Conservation (phyloP, 1,140 invertebrate species). For the Lepidurus arcticus region DNA sequence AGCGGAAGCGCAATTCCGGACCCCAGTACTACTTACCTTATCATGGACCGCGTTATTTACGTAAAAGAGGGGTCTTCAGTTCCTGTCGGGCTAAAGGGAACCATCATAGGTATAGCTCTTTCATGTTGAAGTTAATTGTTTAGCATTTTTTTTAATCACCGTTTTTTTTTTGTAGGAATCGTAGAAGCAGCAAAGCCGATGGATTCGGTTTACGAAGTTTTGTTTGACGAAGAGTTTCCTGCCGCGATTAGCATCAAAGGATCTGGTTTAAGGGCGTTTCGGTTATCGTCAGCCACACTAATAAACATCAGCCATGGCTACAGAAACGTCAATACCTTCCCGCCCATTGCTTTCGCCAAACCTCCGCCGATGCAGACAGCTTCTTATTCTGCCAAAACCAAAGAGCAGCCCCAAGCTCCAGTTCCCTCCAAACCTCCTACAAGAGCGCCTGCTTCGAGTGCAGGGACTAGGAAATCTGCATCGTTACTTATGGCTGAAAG, state of each 20-base stretch:
- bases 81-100: constrained; percentile 73
- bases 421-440: background rate
- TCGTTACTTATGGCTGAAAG: background rate
- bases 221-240: constrained; percentile 70
- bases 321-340: constrained; percentile 29
- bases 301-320: constrained; percentile 56
- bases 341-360: background rate
- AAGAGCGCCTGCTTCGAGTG: background rate
- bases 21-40: constrained; percentile 53
- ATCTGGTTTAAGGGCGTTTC: constrained; percentile 50
- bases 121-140: constrained; percentile 5
- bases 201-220: constrained; percentile 60
- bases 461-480: background rate
- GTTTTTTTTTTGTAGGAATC: constrained; percentile 44
- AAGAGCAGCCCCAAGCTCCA: background rate
- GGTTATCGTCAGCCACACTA: constrained; percentile 50
- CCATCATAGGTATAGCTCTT: constrained; percentile 58
- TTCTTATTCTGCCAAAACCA: background rate
- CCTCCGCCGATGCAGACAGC: background rate
- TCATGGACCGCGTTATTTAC: constrained; percentile 80
- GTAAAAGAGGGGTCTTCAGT: constrained; percentile 65
- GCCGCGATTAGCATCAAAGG: constrained; percentile 53
- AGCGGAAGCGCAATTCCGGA: constrained; percentile 58
- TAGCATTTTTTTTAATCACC: constrained; percentile 23
- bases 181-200: constrained; percentile 48